phyloP scores from a whole-genome alignment of 2,888 invertebrate genomes.

The Rhyacophila evoluta region DNA sequence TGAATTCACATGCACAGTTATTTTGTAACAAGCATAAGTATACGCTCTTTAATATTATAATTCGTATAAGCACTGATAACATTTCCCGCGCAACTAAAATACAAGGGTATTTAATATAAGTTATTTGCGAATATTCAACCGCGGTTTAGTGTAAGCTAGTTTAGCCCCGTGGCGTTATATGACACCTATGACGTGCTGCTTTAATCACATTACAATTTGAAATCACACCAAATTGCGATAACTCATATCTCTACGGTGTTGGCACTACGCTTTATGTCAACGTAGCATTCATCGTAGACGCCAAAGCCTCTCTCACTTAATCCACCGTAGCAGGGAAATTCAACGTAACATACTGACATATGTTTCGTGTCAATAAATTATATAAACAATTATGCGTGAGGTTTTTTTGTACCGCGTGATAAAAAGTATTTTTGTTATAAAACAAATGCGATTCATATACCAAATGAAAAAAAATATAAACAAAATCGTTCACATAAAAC shows the following conservation, averaged over 20 bases:
- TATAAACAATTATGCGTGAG: neutral
- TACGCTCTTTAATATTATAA: too few relatives aligned
- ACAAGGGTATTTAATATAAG: neutral
- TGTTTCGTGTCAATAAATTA: neutral
- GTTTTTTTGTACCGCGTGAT: too few relatives aligned
- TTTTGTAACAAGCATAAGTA: too few relatives aligned
- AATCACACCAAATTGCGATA: conserved; percentile 32
- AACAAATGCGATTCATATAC: too few relatives aligned
- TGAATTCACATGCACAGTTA: too few relatives aligned
- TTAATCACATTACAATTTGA: conserved; percentile 28
- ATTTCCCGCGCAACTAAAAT: neutral
- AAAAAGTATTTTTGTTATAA: too few relatives aligned
- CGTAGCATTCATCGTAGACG: conserved; percentile 5
- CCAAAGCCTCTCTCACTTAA: neutral
- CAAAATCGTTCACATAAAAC: too few relatives aligned
- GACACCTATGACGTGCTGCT: conserved; percentile 10
- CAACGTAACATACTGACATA: neutral
- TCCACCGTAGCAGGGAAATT: neutral
- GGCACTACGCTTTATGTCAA: neutral
- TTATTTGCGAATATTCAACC: neutral
- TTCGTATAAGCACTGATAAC: neutral
- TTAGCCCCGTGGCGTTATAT: neutral
- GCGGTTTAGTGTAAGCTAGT: neutral
- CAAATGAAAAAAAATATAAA: too few relatives aligned
- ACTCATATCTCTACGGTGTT: conserved; percentile 1